A percentile compares a stretch with the other conserved stretches of the same genome.
phyloP scores from a whole-genome alignment of 2,113 vertebrate genomes.

The Argyrosomus japonicus region DNA sequence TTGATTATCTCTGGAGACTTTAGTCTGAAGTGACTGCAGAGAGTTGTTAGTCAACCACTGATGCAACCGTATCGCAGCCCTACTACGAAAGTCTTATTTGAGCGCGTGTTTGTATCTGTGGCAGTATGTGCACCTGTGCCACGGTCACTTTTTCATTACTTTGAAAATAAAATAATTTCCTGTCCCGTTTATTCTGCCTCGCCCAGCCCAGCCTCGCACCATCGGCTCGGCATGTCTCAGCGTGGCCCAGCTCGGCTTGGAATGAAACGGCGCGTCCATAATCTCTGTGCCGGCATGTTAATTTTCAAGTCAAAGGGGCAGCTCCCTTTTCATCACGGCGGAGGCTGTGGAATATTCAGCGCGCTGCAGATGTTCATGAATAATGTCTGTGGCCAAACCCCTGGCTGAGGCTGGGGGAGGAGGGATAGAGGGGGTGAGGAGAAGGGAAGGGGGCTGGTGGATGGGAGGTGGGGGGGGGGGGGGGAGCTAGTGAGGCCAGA shows the following conservation, averaged over 20 bases:
- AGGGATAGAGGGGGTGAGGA: conserved; percentile 75
- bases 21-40: conserved; percentile 13
- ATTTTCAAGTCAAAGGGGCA: conserved; percentile 93
- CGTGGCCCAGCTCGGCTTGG: conserved; percentile 69
- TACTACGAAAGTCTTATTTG: conserved; percentile 2
- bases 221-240: conserved; percentile 55
- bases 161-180: conserved; percentile 55
- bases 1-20: conserved; percentile 4
- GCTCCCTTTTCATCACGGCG: conserved; percentile 88
- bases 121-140: conserved; percentile 33
- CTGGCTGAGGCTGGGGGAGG: conserved; percentile 87
- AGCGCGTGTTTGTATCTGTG: conserved; percentile 21
- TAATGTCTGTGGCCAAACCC: conserved; percentile 97
- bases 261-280: conserved; percentile 76
- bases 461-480: conserved; percentile 40
- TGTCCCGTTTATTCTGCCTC: conserved; percentile 41
- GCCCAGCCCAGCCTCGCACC: conserved; percentile 57
- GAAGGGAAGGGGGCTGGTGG: conserved; percentile 69
- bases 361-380: conserved; percentile 99
- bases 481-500: conserved; percentile 89
- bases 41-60: background rate
- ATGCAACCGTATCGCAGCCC: background rate
- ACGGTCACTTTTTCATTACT: conserved; percentile 20
- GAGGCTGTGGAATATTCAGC: conserved; percentile 91
- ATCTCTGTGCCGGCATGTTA: conserved; percentile 91